These are phyloP conservation scores for Leptinotarsa rubiginosa DNA, from an alignment of 2,888 invertebrate genomes.

Conservation along the genomic window DNA sequence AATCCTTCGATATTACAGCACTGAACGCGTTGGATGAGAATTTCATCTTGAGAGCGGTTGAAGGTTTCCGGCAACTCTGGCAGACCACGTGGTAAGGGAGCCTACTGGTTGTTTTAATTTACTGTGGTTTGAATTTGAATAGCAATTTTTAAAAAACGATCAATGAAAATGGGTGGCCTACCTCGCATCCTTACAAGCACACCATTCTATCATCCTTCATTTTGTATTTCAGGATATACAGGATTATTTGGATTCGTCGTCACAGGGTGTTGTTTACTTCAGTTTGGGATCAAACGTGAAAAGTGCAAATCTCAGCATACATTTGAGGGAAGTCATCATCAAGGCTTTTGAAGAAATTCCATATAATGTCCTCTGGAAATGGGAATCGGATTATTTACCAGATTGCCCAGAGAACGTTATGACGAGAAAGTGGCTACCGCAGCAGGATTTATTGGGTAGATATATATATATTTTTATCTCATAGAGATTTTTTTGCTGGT, in stretches of 20 bases:
- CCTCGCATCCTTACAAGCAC: too few relatives aligned
- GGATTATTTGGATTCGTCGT: slow-evolving; percentile 59
- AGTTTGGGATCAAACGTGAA: slow-evolving; percentile 65
- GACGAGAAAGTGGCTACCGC: slow-evolving; percentile 66
- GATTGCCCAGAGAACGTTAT: slow-evolving; percentile 62
- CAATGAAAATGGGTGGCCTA: too few relatives aligned
- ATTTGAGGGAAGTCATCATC: slow-evolving; percentile 57
- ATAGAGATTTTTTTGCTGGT: too few relatives aligned
- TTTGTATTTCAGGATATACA: slow-evolving; percentile 59
- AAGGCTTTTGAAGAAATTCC: slow-evolving; percentile 62
- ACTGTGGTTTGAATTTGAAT: too few relatives aligned
- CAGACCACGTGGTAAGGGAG: too few relatives aligned
- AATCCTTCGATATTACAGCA: too few relatives aligned
- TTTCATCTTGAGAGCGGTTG: too few relatives aligned
- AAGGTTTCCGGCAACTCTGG: too few relatives aligned
- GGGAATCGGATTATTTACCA: slow-evolving; percentile 59
- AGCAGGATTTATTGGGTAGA: slow-evolving; percentile 66
- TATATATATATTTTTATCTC: too few relatives aligned
- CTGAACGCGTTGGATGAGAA: too few relatives aligned
- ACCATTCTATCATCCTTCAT: neutral
- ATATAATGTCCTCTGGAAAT: slow-evolving; percentile 66
- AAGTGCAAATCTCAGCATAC: slow-evolving; percentile 59
- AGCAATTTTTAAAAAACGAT: too few relatives aligned
- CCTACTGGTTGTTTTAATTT: too few relatives aligned
- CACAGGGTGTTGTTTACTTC: slow-evolving; percentile 63